These are phyloP conservation scores for Euphydryas editha DNA, from an alignment of 2,888 invertebrate genomes.

Conservation along the genomic window DNA sequence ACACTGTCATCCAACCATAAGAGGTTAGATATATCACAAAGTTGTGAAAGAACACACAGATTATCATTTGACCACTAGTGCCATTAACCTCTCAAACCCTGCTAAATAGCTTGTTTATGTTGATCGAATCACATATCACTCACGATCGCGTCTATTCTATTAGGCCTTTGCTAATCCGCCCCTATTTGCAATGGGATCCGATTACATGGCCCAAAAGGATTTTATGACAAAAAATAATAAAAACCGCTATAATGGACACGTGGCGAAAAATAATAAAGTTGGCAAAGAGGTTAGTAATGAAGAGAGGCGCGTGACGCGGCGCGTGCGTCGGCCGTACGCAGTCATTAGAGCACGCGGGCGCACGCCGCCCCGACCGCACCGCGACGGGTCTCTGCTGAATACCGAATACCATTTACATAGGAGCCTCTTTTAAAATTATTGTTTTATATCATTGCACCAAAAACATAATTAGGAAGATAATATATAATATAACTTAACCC, in stretches of 20 bases:
- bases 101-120: constrained; percentile 73
- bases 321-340: constrained; percentile 51
- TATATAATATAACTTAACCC: neutral
- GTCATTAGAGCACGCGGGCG: constrained; percentile 51
- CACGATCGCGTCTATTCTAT: constrained; percentile 56
- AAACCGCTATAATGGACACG: constrained; percentile 73
- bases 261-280: constrained; percentile 78
- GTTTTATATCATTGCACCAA: neutral
- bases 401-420: constrained; percentile 21
- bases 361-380: constrained; percentile 49
- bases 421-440: constrained; percentile 7
- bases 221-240: constrained; percentile 56
- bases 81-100: constrained; percentile 63
- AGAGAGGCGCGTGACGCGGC: constrained; percentile 63
- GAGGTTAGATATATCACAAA: neutral
- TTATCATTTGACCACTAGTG: constrained; percentile 50
- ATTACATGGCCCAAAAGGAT: constrained; percentile 63
- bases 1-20: neutral
- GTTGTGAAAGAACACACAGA: constrained; percentile 17
- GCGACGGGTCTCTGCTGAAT: constrained; percentile 19
- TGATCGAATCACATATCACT: constrained; percentile 73
- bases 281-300: constrained; percentile 71
- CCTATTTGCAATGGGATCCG: constrained; percentile 61
- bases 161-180: constrained; percentile 53
- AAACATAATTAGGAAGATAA: neutral